Base-by-base conservation (phyloP, 2,797 vertebrate species). In the Sardinella longiceps region DNA sequence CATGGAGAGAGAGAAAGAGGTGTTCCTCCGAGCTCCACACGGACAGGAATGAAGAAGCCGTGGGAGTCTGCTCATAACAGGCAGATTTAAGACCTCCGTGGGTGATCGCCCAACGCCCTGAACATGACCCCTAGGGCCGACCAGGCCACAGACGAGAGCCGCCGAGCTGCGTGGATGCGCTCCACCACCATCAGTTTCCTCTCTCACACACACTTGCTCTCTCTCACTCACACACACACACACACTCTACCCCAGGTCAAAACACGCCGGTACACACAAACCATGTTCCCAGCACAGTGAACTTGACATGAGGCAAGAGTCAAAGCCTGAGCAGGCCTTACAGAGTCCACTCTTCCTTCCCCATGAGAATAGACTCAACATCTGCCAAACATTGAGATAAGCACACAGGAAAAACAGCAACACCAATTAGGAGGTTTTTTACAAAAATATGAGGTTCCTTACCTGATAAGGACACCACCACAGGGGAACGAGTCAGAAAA, bases 341-440 rank as follows among this genome's bases (percentile, higher is more conserved):
- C n/a, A n/a, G 25, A 63, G 25, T 63, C 25, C 25, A 30, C 10
- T 63, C 63, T 5, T 30, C 18, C 84, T 60, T 25, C 83, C 82
- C 53, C 46, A 81, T 66, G 82, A 80, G 81, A 80, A 63, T 53
- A 45, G 85, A 86, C 85, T 83, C 84, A 89, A 88, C 88, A 80
- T 86, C 83, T 87, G 83, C 84, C 81, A 88, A 87, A 83, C 83
- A 89, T 83, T 89, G 84, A 89, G 86, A 90, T 88, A 89, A 87
- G 56, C 56, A 53, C 60, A 51, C 53, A 85, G 18, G 81, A 39
- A 66, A 74, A 33, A 70, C 58, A 84, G 74, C 51, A 80, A 33
- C 86, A 90, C 81, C 12, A 56, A 85, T 84, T 39, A 85, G 10
- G 6, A 60, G 48, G 77, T 80, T n/a, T 39, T 80, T n/a, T 39